phyloP scores from a whole-genome alignment of 35 echinoderm and acorn worm genomes.

The Amphiura filiformis region DNA sequence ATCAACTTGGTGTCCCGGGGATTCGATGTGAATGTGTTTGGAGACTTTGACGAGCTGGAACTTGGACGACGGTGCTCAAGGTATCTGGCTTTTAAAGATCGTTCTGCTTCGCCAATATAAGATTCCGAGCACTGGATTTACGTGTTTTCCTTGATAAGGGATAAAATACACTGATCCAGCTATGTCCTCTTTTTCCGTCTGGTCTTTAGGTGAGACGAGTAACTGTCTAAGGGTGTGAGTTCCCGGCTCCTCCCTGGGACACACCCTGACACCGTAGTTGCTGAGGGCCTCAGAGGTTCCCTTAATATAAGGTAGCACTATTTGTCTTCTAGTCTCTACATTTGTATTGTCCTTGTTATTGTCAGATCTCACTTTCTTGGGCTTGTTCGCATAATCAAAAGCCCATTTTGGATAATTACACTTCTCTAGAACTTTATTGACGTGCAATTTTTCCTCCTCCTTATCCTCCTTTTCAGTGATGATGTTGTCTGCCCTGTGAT shows the following conservation, averaged over 20 bases:
- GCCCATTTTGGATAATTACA: not conserved
- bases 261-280: not conserved
- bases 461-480: not conserved
- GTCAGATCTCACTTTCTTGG: not conserved
- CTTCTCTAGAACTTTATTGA: not conserved
- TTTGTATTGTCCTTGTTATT: not conserved
- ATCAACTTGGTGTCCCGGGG: not conserved
- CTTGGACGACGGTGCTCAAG: not conserved
- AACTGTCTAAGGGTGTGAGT: not conserved
- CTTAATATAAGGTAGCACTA: not conserved
- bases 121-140: not conserved
- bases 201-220: not conserved
- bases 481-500: constrained; percentile 13
- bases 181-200: not conserved
- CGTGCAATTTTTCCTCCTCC: not conserved
- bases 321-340: not conserved
- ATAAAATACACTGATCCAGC: not conserved
- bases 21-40: not conserved
- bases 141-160: not conserved
- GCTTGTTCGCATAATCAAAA: not conserved
- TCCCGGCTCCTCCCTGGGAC: not conserved
- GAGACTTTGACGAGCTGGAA: not conserved
- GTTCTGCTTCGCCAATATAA: not conserved
- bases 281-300: not conserved
- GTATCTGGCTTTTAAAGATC: not conserved